Conservation (phyloP, 2,113 vertebrate genomes). For the Carlito syrichta region DNA sequence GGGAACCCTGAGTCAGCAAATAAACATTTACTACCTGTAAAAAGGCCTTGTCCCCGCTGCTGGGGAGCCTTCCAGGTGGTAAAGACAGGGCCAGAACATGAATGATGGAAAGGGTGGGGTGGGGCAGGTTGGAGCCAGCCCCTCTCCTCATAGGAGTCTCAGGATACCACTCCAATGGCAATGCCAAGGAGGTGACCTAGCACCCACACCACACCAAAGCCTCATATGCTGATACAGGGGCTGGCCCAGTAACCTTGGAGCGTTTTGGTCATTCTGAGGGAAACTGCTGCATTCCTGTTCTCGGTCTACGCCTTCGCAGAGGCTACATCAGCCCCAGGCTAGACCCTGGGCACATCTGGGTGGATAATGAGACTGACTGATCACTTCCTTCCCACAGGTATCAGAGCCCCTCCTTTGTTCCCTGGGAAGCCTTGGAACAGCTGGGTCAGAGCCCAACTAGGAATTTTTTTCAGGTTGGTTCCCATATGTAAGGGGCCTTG, state of each 20-base stretch:
- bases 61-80: not conserved
- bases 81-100: not conserved
- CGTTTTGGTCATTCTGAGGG: not conserved
- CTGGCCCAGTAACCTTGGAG: not conserved
- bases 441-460: conserved; percentile 68
- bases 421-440: conserved; percentile 33
- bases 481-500: conserved; percentile 16
- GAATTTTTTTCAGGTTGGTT: conserved; percentile 59
- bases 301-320: not conserved
- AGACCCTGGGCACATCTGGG: not conserved
- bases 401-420: not conserved
- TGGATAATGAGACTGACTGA: not conserved
- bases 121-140: not conserved
- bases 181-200: not conserved
- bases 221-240: not conserved
- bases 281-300: not conserved
- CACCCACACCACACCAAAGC: not conserved
- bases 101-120: not conserved
- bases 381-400: conserved; percentile 57
- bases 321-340: not conserved
- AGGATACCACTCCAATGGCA: not conserved
- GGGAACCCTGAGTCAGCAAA: conserved; percentile 18
- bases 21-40: conserved; percentile 36
- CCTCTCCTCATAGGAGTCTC: not conserved
- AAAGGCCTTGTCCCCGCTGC: conserved; percentile 44